These are phyloP conservation scores for Carduelis carduelis DNA, from an alignment of 2,797 vertebrate species.

Conservation along the genomic window DNA sequence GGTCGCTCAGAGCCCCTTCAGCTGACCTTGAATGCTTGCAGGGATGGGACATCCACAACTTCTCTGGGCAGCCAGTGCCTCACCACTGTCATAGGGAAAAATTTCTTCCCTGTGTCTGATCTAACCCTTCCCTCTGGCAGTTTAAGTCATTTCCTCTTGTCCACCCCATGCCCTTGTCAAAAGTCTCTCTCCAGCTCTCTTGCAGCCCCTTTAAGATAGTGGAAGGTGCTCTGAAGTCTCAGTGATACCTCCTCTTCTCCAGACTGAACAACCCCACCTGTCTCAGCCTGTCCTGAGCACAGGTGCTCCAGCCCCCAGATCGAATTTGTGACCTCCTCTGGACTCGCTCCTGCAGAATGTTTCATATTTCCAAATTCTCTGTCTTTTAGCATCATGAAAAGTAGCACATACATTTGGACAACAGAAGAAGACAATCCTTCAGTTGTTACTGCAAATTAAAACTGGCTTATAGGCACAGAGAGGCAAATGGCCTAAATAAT, in stretches of 20 bases:
- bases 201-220: neutral
- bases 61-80: neutral
- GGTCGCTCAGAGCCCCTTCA: neutral
- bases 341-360: rapidly evolving
- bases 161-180: neutral
- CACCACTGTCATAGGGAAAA: rapidly evolving
- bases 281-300: neutral
- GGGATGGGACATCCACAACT: neutral
- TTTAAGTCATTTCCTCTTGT: neutral
- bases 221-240: neutral
- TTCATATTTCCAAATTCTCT: neutral
- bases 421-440: neutral
- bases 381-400: neutral
- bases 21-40: rapidly evolving
- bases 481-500: rapidly evolving
- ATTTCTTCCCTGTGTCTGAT: neutral
- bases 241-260: neutral
- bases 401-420: neutral
- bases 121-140: neutral
- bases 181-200: neutral
- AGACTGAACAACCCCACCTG: rapidly evolving
- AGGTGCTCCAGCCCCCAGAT: neutral
- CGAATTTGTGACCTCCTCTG: neutral
- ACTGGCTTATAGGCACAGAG: neutral
- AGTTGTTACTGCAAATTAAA: neutral